Conservation (phyloP, 2,113 vertebrate species). For the Drymodes brunneopygia region DNA sequence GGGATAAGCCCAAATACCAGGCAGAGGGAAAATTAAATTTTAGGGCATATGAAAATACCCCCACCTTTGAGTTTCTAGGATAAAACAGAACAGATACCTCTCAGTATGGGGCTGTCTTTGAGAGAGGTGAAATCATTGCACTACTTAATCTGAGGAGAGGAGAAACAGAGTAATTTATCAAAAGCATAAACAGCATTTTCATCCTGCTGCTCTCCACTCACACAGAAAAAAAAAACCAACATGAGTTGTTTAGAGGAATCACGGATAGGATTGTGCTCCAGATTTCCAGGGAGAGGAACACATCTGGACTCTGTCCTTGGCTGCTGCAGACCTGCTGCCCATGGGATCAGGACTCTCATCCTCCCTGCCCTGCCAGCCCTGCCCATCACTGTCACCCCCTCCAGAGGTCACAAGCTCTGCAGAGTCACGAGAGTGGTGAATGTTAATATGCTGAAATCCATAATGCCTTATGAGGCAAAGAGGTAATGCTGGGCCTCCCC, state of each 20-base stretch:
- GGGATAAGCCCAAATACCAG: background rate
- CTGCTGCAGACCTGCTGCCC: background rate
- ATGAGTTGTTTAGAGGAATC: background rate
- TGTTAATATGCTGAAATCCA: background rate
- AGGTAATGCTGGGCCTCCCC: background rate
- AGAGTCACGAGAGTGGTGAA: background rate
- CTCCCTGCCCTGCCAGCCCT: background rate
- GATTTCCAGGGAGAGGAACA: background rate
- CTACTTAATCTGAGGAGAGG: background rate
- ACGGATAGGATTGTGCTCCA: background rate
- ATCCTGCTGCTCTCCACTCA: background rate
- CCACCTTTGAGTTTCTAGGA: background rate
- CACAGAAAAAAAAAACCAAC: background rate
- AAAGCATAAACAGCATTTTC: background rate
- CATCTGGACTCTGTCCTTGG: background rate
- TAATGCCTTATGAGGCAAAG: background rate
- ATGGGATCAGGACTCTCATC: background rate
- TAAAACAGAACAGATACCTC: background rate
- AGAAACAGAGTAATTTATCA: background rate
- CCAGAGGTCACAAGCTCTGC: background rate
- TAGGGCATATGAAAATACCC: background rate
- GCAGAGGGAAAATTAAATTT: background rate
- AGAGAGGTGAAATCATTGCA: background rate
- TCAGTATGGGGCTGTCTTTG: background rate
- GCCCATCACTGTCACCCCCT: background rate